Evolutionary conservation across 2,797 vertebrate species (phyloP).

Genomic region (Myotis daubentonii): DNA sequence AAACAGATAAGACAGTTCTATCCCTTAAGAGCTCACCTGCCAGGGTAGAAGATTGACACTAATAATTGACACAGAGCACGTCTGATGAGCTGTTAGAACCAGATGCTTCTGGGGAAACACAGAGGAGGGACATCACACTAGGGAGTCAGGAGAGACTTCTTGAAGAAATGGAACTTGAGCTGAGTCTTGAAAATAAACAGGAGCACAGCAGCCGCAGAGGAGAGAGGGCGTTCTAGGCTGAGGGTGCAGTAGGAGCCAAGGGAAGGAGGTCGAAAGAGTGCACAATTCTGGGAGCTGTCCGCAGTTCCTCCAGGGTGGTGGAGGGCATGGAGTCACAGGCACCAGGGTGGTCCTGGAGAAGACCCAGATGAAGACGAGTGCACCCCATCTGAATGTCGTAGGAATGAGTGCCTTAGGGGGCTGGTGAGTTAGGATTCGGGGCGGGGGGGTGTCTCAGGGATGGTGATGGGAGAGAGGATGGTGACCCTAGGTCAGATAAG

Average conservation of each 20-base stretch:
- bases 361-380: neutral
- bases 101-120: neutral
- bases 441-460: neutral
- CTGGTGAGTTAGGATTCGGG: neutral
- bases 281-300: neutral
- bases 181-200: neutral
- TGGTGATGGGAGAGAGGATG: neutral
- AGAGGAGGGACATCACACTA: neutral
- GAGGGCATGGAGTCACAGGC: neutral
- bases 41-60: fast-evolving
- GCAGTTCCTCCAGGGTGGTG: fast-evolving
- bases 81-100: neutral
- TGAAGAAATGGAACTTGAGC: neutral
- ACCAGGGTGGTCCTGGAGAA: neutral
- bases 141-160: neutral
- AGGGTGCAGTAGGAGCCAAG: neutral
- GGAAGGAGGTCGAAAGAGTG: fast-evolving
- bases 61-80: neutral
- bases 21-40: neutral
- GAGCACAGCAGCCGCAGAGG: neutral
- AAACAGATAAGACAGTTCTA: fast-evolving
- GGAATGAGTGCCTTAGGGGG: neutral
- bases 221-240: neutral
- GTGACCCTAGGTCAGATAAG: neutral
- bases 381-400: fast-evolving